phyloP scores from a whole-genome alignment of 1,140 invertebrate genomes.

The Bombus ignitus region DNA sequence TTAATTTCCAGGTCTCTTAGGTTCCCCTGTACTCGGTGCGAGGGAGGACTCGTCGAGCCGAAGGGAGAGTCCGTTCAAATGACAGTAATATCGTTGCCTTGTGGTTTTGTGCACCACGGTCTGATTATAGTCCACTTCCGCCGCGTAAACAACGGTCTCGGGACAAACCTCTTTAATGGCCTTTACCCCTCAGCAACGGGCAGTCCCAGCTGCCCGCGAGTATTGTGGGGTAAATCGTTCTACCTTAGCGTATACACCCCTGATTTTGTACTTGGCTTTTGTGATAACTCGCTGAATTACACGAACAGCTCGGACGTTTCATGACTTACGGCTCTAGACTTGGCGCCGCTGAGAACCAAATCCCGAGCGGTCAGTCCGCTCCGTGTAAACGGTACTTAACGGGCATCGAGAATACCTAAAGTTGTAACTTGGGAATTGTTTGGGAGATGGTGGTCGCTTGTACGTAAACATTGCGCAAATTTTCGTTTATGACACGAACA shows the following conservation, averaged over 20 bases:
- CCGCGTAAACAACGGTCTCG: conserved; percentile 79
- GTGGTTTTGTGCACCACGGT: conserved; percentile 77
- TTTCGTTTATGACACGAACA: neutral
- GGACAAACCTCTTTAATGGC: conserved; percentile 74
- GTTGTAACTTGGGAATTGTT: neutral
- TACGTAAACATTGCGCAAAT: neutral
- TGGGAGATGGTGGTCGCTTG: neutral
- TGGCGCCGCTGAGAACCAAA: neutral
- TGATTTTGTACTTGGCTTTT: conserved; percentile 3
- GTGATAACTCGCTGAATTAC: conserved; percentile 31
- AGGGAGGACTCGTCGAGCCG: conserved; percentile 61
- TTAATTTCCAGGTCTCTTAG: conserved; percentile 71
- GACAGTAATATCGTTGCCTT: conserved; percentile 79
- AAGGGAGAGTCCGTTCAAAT: conserved; percentile 70
- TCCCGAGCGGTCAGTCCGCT: neutral
- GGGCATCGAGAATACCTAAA: neutral
- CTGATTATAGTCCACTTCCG: conserved; percentile 80
- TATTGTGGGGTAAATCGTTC: conserved; percentile 49
- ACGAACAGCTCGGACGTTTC: neutral
- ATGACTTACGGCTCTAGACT: neutral
- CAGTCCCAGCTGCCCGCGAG: conserved; percentile 28
- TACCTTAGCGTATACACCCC: conserved; percentile 24
- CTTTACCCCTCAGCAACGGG: conserved; percentile 67
- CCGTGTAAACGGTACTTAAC: neutral
- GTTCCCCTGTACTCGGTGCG: conserved; percentile 43